Evolutionary conservation across 1,140 invertebrate species (phyloP).

Genomic region (Matsumurasca onukii): DNA sequence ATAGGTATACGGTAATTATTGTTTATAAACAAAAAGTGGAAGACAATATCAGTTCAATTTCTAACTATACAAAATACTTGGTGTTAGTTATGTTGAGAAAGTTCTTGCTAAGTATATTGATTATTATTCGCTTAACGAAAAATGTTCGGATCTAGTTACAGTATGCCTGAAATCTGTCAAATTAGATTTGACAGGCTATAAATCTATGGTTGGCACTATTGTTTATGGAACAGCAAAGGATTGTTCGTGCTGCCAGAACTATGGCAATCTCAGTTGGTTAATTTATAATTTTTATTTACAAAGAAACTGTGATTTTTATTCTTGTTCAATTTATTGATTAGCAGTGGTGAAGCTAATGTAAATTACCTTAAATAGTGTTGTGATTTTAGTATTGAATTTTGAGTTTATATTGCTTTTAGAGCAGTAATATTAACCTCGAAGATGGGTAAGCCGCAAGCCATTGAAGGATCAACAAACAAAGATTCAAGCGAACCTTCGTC

Average conservation of each 20-base stretch:
- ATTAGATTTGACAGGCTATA: constrained; percentile 12
- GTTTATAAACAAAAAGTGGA: no score
- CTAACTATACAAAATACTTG: no score
- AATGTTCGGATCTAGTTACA: no score
- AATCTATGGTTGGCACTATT: constrained; percentile 24
- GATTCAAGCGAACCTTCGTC: constrained; percentile 21
- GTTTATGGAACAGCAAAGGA: constrained; percentile 23
- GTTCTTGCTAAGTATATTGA: no score
- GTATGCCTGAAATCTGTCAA: no score
- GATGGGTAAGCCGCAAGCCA: constrained; percentile 29
- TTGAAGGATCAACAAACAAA: constrained; percentile 33
- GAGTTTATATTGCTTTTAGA: not conserved
- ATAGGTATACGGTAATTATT: no score
- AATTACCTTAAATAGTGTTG: not conserved
- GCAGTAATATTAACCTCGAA: constrained; percentile 31
- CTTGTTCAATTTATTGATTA: not conserved
- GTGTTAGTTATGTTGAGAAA: no score
- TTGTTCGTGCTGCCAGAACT: no score
- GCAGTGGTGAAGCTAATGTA: not conserved
- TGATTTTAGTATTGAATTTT: constrained; percentile 1
- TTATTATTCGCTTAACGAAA: no score
- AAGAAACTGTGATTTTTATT: no score
- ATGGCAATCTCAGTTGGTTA: constrained; percentile 15
- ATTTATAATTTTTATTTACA: no score
- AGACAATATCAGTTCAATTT: no score